phyloP scores from a whole-genome alignment of 1,140 invertebrate genomes.

The Drosophila eugracilis region DNA sequence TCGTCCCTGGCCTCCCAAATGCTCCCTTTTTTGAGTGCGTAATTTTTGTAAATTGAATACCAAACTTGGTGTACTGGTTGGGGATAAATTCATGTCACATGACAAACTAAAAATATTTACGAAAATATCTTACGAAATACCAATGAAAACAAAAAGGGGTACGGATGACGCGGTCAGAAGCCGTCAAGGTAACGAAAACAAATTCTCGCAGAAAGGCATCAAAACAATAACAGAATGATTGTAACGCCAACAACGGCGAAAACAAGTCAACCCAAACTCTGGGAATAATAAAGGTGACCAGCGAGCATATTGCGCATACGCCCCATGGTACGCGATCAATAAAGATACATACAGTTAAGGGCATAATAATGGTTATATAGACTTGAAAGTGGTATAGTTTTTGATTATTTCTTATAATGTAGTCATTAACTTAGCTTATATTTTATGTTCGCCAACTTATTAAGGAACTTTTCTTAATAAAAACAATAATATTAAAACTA shows the following conservation, averaged over 20 bases:
- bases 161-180: slow-evolving; percentile 55
- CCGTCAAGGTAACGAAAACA: slow-evolving; percentile 68
- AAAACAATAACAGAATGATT: slow-evolving; percentile 65
- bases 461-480: no score
- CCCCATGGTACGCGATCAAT: slow-evolving; percentile 49
- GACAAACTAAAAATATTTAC: slow-evolving; percentile 58
- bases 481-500: neutral
- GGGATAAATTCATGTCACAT: slow-evolving; percentile 5
- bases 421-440: no score
- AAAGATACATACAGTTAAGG: slow-evolving; percentile 7
- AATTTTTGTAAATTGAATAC: slow-evolving; percentile 5
- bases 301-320: slow-evolving; percentile 67
- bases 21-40: slow-evolving; percentile 17
- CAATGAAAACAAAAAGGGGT: slow-evolving; percentile 4
- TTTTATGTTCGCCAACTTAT: no score
- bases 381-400: no score
- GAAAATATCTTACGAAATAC: slow-evolving; percentile 5
- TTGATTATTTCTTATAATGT: no score
- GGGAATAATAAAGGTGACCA: slow-evolving; percentile 18
- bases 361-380: slow-evolving; percentile 1
- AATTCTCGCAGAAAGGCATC: slow-evolving; percentile 37
- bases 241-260: slow-evolving; percentile 33
- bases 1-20: slow-evolving; percentile 3
- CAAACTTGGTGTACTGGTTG: neutral
- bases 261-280: slow-evolving; percentile 33